Evolutionary conservation across 2,797 vertebrate genomes (phyloP), one percentile per base, ranked within the genome.

Genomic region (Crossoptilon crossoptilon): DNA sequence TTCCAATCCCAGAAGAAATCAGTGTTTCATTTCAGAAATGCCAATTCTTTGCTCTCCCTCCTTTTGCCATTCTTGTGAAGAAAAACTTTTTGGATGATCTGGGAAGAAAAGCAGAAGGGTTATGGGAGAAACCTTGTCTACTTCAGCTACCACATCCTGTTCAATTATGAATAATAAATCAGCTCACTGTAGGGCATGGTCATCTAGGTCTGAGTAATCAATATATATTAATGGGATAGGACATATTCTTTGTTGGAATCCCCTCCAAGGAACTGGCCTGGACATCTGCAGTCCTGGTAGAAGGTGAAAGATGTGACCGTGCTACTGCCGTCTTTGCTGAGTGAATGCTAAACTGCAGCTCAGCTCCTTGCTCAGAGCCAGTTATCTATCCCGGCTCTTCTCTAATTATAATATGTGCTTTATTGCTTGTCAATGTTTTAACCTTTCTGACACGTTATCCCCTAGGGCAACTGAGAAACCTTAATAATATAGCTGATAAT

Each of bases 371-470:
- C 56, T 58, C n/a, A 15, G 63, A 75, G 78, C 37, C 17, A 15
- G 39, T 41, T 85, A 35, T 77, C 74, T 70, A 6, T 64, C 44
- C 87, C 88, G 77, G 81, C 87, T 53, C 43, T 7, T 9, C 70
- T 68, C 46, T 93, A 76, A 90, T 83, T 96, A 80, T 91, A 89
- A 89, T 59, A 78, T 51, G 87, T 88, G 64, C 85, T 92, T 94
- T 93, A 87, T 94, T 78, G 83, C 95, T 95, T 97, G 96, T 96
- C 94, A 93, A 90, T 96, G 72, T 89, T 94, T 96, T 97, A 94
- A 97, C 96, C 96, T 96, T 91, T 84, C 88, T 88, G 93, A 81
- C 92, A 87, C 69, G 63, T 91, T 76, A 84, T 96, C 78, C 96
- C 87, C 85, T 66, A 84, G 97, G 96, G 97, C 80, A 94, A 84